Base-by-base conservation (phyloP, 2,888 invertebrate species). In the Cactoblastis cactorum region DNA sequence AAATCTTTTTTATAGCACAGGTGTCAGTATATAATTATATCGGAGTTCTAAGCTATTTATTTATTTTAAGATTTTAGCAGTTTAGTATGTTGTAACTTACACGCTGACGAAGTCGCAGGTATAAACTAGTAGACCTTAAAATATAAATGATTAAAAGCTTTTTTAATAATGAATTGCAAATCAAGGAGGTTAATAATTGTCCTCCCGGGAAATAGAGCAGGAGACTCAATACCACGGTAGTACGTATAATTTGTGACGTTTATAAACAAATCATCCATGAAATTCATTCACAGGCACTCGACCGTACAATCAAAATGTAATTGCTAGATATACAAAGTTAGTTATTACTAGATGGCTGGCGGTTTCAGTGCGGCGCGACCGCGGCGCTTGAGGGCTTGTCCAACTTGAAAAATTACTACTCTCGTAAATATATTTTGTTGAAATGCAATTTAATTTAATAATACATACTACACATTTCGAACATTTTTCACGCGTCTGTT, bases 351-450 rank as follows among this genome's bases (percentile, higher is more conserved):
- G 56, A 54, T 62, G 62, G 52, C 62, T 61, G 60, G 68, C 62
- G 62, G 63, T 59, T 64, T 59, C 38, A 37, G 61, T 60, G 39
- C 35, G 53, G 45, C 45, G 57, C 49, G 48, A 46, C 45, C 56
- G 50, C 61, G 63, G 56, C 49, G 60, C 63, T 59, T 68, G 66
- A 57, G 77, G 77, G 79, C 76, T 67, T 75, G 80, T 80, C 77
- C 53, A 59, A 53, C 62, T 63, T 80, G 79, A 81, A 83, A 79
- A 81, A 83, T 82, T 77, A 80, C 80, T 68, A 72, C 75, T 69
- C 75, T 79, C 82, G 72, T 83, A 80, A 83, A 82, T 78, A 82
- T 78, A 81, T 80, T 79, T 80, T 68, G 78, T 80, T 79, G 79
- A 79, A 79, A 80, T 70, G 78, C 71, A 79, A 77, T 82, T 77